These are phyloP conservation scores for Drosophila trapezifrons DNA, from an alignment of 1,140 invertebrate species.

Conservation along the genomic window DNA sequence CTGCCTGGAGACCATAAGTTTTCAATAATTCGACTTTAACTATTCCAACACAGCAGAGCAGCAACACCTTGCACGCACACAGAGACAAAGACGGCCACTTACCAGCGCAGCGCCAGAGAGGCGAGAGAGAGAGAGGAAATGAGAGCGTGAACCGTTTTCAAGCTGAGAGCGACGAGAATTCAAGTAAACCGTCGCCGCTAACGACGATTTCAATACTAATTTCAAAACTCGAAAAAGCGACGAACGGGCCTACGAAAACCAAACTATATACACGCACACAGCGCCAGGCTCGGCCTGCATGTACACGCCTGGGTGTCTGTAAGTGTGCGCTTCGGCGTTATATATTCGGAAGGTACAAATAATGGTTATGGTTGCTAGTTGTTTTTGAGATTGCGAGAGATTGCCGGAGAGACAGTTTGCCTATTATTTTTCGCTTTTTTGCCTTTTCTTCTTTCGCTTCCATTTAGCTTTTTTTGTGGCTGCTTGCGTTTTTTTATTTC, in stretches of 20 bases:
- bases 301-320: slow-evolving; percentile 13
- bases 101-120: slow-evolving; percentile 31
- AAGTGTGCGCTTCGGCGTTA: slow-evolving; percentile 34
- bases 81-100: slow-evolving; percentile 32
- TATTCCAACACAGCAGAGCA: slow-evolving; percentile 58
- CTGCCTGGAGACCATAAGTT: slow-evolving; percentile 36
- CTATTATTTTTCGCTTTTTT: slow-evolving; percentile 45
- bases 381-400: slow-evolving; percentile 60
- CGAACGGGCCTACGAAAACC: slow-evolving; percentile 78
- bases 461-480: slow-evolving; percentile 29
- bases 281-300: slow-evolving; percentile 6
- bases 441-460: slow-evolving; percentile 26
- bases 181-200: slow-evolving; percentile 62
- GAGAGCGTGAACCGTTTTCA: slow-evolving; percentile 37
- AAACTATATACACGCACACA: slow-evolving; percentile 53
- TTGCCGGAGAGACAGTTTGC: slow-evolving; percentile 50
- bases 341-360: slow-evolving; percentile 63
- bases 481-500: slow-evolving; percentile 29
- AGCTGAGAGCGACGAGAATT: slow-evolving; percentile 28
- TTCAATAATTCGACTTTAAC: slow-evolving; percentile 67
- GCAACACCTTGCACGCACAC: slow-evolving; percentile 43
- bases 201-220: slow-evolving; percentile 74
- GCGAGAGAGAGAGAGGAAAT: slow-evolving; percentile 18
- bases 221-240: slow-evolving; percentile 78
- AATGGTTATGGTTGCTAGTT: slow-evolving; percentile 59